These are phyloP conservation scores for Hylomyscus alleni DNA, from an alignment of 2,797 vertebrate genomes.

Conservation along the genomic window DNA sequence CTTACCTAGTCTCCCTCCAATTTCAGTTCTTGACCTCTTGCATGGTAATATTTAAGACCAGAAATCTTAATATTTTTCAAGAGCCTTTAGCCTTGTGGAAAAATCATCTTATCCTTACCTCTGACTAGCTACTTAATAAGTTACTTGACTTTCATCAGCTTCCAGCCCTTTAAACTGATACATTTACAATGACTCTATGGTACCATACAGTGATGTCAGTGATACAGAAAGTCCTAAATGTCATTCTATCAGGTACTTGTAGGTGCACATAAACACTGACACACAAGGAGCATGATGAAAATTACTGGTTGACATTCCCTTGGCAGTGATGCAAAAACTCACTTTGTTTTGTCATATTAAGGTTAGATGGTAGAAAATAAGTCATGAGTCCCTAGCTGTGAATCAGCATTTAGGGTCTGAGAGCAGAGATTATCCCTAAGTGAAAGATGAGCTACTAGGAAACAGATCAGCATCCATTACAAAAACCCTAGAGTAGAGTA, in stretches of 20 bases:
- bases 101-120: not conserved
- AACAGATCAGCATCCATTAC: not conserved
- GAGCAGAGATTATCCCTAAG: not conserved
- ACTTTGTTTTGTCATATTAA: not conserved
- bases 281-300: not conserved
- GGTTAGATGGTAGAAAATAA: not conserved
- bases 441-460: constrained; percentile 23
- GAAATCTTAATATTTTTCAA: not conserved
- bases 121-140: not conserved
- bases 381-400: not conserved
- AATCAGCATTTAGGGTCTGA: not conserved
- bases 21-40: not conserved
- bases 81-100: not conserved
- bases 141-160: not conserved
- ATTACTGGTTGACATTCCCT: not conserved
- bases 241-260: not conserved
- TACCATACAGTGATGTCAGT: not conserved
- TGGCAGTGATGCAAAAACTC: not conserved
- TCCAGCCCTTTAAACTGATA: not conserved
- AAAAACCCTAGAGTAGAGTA: constrained; percentile 24
- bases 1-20: not conserved
- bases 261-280: not conserved
- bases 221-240: not conserved
- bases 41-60: not conserved
- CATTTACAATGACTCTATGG: not conserved